Evolutionary conservation across 2,113 vertebrate species (phyloP).

Genomic region (Triplophysa tibetana): DNA sequence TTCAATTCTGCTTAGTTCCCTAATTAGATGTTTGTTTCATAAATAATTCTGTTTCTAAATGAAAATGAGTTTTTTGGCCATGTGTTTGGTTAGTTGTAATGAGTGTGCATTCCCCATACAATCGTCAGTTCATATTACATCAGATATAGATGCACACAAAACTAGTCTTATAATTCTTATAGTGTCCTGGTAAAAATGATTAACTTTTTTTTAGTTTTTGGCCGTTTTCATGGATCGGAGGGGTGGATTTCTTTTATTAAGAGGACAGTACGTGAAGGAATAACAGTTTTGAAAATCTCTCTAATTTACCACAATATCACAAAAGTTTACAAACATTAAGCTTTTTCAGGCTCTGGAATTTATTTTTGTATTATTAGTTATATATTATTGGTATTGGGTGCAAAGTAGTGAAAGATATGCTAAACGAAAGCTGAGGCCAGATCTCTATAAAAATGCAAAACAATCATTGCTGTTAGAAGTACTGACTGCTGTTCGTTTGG

Average conservation of each 20-base stretch:
- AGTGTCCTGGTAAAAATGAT: constrained; percentile 58
- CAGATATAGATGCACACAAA: constrained; percentile 64
- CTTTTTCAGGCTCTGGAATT: no score
- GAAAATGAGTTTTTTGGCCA: constrained; percentile 60
- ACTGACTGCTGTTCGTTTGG: not conserved
- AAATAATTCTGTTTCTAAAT: constrained; percentile 65
- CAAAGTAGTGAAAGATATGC: not conserved
- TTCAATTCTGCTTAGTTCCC: not conserved
- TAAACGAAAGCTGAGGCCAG: not conserved
- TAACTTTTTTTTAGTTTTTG: not conserved
- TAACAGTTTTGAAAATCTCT: not conserved
- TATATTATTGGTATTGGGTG: not conserved
- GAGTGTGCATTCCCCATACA: constrained; percentile 67
- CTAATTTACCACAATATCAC: no score
- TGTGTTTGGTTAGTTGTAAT: constrained; percentile 65
- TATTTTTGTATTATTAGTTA: no score
- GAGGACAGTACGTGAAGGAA: no score
- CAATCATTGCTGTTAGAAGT: not conserved
- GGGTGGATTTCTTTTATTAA: not conserved
- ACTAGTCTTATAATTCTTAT: constrained; percentile 69
- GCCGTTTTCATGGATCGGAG: not conserved
- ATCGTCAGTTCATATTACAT: constrained; percentile 72
- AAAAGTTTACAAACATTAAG: not conserved
- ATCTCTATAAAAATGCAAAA: not conserved
- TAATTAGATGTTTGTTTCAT: constrained; percentile 37